phyloP scores from a whole-genome alignment of 1,140 invertebrate genomes.

The Cepaea nemoralis region DNA sequence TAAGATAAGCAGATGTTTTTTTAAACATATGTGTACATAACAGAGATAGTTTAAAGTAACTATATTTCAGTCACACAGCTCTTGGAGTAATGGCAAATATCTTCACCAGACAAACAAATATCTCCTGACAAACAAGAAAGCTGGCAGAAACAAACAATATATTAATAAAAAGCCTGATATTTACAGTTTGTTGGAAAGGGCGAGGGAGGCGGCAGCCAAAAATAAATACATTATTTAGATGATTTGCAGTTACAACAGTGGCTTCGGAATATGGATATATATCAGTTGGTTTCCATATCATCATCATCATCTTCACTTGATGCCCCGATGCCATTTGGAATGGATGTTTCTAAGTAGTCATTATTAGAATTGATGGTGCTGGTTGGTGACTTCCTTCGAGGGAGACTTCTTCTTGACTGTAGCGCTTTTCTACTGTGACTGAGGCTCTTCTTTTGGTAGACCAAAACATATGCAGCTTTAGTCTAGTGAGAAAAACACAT shows the following conservation, averaged over 20 bases:
- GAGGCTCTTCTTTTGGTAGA: conserved; percentile 67
- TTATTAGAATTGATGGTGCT: background rate
- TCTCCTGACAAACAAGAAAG: too few relatives aligned
- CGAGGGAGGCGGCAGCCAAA: too few relatives aligned
- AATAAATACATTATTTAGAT: too few relatives aligned
- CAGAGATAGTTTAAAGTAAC: too few relatives aligned
- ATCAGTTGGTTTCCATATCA: conserved; percentile 48
- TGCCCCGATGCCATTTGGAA: conserved; percentile 30
- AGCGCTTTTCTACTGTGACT: background rate
- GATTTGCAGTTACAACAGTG: background rate
- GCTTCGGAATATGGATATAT: background rate
- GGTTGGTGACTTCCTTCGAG: background rate
- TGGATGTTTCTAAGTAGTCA: background rate
- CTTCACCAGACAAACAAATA: too few relatives aligned
- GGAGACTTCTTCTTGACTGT: conserved; percentile 43
- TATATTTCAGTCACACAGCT: too few relatives aligned
- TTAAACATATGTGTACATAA: too few relatives aligned
- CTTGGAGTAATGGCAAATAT: too few relatives aligned
- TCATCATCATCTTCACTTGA: conserved; percentile 34
- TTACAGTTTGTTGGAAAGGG: too few relatives aligned
- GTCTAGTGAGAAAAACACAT: conserved; percentile 64
- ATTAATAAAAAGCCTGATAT: too few relatives aligned
- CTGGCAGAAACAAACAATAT: too few relatives aligned
- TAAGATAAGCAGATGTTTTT: too few relatives aligned
- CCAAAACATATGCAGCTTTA: conserved; percentile 74